A percentile compares a stretch with the other conserved stretches of the same genome.
phyloP scores from a whole-genome alignment of 2,888 invertebrate species.

The Cotesia congregata region DNA sequence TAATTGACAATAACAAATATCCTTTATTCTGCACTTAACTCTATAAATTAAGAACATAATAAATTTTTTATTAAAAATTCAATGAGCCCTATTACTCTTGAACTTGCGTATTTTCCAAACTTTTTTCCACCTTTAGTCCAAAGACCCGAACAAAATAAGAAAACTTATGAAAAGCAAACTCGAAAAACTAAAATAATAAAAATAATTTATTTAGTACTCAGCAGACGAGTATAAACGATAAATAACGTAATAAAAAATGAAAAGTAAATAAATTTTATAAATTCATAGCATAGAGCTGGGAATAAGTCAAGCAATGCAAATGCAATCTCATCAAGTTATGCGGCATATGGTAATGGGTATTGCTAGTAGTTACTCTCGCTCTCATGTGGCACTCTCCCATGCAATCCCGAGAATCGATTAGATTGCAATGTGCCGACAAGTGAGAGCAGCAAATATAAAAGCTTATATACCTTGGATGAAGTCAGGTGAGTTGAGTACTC shows the following conservation, averaged over 20 bases:
- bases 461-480: conserved; percentile 13
- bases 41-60: too few relatives aligned
- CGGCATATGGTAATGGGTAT: conserved; percentile 40
- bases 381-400: conserved; percentile 32
- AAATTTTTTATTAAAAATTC: too few relatives aligned
- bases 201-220: too few relatives aligned
- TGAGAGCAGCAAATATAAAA: conserved; percentile 30
- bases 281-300: conserved; percentile 17
- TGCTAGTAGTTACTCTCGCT: conserved; percentile 32
- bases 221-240: too few relatives aligned
- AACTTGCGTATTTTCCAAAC: too few relatives aligned
- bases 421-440: conserved; percentile 39
- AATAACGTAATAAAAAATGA: background rate
- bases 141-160: too few relatives aligned
- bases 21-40: too few relatives aligned
- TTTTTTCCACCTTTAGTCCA: too few relatives aligned
- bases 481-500: conserved; percentile 18
- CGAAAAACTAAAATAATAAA: too few relatives aligned
- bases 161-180: too few relatives aligned
- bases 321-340: conserved; percentile 29
- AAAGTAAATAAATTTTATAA: conserved; percentile 18
- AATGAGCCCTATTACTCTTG: too few relatives aligned
- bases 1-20: too few relatives aligned
- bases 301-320: conserved; percentile 27
- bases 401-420: conserved; percentile 42